phyloP scores from a whole-genome alignment of 2,888 invertebrate species.

The Candidula unifasciata region DNA sequence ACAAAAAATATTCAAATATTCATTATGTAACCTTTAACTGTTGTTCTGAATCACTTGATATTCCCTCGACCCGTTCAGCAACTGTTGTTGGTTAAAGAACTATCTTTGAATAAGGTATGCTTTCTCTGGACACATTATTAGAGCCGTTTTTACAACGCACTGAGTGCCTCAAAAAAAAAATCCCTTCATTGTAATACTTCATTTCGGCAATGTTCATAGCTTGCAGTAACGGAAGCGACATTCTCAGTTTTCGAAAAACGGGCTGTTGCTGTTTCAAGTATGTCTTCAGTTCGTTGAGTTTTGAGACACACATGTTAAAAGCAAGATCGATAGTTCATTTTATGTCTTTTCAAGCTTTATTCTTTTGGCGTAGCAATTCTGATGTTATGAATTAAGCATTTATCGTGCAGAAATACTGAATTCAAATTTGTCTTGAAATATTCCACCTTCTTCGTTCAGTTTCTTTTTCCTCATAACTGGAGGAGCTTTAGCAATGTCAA shows the following conservation, averaged over 20 bases:
- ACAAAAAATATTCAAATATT: not conserved
- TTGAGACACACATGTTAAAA: too few relatives aligned
- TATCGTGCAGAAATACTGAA: not conserved
- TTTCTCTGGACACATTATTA: not conserved
- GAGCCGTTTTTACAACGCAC: not conserved
- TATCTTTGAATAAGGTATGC: not conserved
- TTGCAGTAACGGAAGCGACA: not conserved
- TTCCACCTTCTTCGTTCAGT: too few relatives aligned
- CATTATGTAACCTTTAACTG: not conserved
- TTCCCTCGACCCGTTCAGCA: too few relatives aligned
- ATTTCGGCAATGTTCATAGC: too few relatives aligned
- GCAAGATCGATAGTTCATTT: slow-evolving; percentile 31
- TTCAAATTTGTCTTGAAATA: too few relatives aligned
- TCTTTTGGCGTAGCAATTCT: slow-evolving; percentile 11
- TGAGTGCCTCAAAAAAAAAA: not conserved
- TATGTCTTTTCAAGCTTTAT: slow-evolving; percentile 34
- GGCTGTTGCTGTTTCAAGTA: not conserved
- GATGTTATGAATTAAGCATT: not conserved
- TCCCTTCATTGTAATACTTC: too few relatives aligned
- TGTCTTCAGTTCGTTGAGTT: too few relatives aligned
- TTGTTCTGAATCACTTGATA: not conserved
- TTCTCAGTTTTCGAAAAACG: not conserved
- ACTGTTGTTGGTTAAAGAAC: not conserved
- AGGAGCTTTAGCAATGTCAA: too few relatives aligned
- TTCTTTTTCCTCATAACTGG: too few relatives aligned